Evolutionary conservation across 2,888 invertebrate genomes (phyloP).

Genomic region (Mimas tiliae): DNA sequence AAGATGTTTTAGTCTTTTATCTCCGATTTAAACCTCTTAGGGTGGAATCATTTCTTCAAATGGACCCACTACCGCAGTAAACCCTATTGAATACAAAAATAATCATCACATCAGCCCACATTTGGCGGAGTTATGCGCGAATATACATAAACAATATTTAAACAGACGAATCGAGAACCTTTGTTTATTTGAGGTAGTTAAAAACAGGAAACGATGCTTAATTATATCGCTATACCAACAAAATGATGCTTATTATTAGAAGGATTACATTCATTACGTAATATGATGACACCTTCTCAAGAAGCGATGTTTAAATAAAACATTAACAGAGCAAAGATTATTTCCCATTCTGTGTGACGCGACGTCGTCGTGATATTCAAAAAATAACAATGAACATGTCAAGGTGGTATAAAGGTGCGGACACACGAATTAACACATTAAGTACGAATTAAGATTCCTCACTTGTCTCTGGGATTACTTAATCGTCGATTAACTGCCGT

Average conservation of each 20-base stretch:
- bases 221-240: constrained; percentile 1
- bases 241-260: neutral
- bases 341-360: constrained; percentile 13
- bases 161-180: too few species aligned
- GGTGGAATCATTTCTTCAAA: too few species aligned
- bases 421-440: constrained; percentile 25
- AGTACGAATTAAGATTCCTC: constrained; percentile 22
- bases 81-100: too few species aligned
- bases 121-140: too few species aligned
- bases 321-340: constrained; percentile 23
- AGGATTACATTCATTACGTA: neutral
- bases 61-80: too few species aligned
- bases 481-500: constrained; percentile 30
- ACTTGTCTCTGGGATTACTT: constrained; percentile 29
- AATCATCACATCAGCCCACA: too few species aligned
- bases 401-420: constrained; percentile 29
- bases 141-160: too few species aligned
- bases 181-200: too few species aligned
- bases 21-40: too few species aligned
- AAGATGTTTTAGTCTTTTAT: too few species aligned
- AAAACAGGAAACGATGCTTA: constrained; percentile 1
- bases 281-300: neutral
- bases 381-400: constrained; percentile 43
- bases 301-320: constrained; percentile 8
- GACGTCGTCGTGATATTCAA: constrained; percentile 32